These are phyloP conservation scores for Cotesia typhae DNA, from an alignment of 1,140 invertebrate species.

Conservation along the genomic window DNA sequence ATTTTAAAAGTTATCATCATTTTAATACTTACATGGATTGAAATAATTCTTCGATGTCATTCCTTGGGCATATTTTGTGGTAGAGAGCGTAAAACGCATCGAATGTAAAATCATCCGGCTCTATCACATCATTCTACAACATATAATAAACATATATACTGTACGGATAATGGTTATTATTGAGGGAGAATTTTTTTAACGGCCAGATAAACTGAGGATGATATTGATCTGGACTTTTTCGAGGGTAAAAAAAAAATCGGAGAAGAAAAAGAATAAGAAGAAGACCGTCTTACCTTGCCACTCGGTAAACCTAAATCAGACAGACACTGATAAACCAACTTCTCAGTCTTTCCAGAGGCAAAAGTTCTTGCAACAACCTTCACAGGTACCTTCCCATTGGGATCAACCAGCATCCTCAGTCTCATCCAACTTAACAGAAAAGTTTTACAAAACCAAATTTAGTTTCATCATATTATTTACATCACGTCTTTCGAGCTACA, in stretches of 20 bases:
- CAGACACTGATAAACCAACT: slow-evolving; percentile 96
- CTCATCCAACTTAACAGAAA: slow-evolving; percentile 91
- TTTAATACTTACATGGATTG: slow-evolving; percentile 87
- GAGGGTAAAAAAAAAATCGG: not conserved
- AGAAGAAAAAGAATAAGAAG: no score
- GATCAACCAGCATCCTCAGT: slow-evolving; percentile 90
- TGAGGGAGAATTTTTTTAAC: not conserved
- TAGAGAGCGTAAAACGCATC: slow-evolving; percentile 99
- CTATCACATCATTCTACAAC: slow-evolving; percentile 89
- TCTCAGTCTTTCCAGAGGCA: slow-evolving; percentile 97
- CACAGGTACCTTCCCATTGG: slow-evolving; percentile 95
- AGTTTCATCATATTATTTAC: not conserved
- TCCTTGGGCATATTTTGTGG: slow-evolving; percentile 98
- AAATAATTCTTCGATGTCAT: slow-evolving; percentile 98
- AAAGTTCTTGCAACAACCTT: slow-evolving; percentile 97
- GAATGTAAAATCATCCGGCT: slow-evolving; percentile 94
- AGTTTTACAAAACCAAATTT: slow-evolving; percentile 17
- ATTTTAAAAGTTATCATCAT: not conserved
- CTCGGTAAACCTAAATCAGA: slow-evolving; percentile 92
- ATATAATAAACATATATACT: slow-evolving; percentile 32
- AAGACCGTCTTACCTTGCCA: slow-evolving; percentile 78
- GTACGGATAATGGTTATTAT: not conserved
- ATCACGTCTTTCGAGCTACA: not conserved
- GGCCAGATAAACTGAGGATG: not conserved
- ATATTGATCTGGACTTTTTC: no score